Evolutionary conservation across 2,797 vertebrate species (phyloP), one percentile per base, ranked within the genome.

Genomic region (Macroramphosus scolopax): DNA sequence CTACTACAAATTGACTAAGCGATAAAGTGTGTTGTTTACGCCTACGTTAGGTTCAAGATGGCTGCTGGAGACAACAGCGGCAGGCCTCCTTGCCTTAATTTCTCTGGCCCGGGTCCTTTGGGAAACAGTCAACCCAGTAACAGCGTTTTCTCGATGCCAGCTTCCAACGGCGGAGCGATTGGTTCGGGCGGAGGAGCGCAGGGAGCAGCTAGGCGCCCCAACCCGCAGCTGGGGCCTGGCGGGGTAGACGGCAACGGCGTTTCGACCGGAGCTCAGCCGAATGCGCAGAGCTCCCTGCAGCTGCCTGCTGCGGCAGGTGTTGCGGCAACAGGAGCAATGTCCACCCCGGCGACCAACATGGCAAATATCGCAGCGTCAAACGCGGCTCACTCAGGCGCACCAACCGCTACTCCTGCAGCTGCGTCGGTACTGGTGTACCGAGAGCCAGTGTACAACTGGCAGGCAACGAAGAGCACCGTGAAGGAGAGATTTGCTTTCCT

Each of bases 361-460:
- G 78, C 64, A 34, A 52, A 71, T 25, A 67, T 54, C 51, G 77
- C 80, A 1, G 80, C 85, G 17, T 88, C 87, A 2, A 89, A 87
- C 42, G 81, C 86, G 3, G 49, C 68, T 12, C 29, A 44, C 13
- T 59, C 83, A 4, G 73, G 65, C 0, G 84, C 82, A 6, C 78
- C 80, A 8, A 65, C 73, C n/a, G 75, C 86, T 10, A 81, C 88
- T 5, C 84, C 87, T 31, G 87, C 87, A 0, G 86, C 90, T 1
- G 91, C 90, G 25, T 88, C 90, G 1, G 90, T 91, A 64, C 39
- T 90, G 13, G 88, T 90, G 44, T 90, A 92, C 79, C 89, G 92
- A 57, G 93, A 94, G 77, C 93, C 94, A 47, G 79, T 92, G 56
- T 94, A 95, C 85, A 96, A 96, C 89, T 96, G 94, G 93, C 93